Percentiles rank a stretch among this genome's conserved stretches.
These are phyloP conservation scores for Drosophila gaucha DNA, from an alignment of 2,888 invertebrate genomes.

Conservation along the genomic window DNA sequence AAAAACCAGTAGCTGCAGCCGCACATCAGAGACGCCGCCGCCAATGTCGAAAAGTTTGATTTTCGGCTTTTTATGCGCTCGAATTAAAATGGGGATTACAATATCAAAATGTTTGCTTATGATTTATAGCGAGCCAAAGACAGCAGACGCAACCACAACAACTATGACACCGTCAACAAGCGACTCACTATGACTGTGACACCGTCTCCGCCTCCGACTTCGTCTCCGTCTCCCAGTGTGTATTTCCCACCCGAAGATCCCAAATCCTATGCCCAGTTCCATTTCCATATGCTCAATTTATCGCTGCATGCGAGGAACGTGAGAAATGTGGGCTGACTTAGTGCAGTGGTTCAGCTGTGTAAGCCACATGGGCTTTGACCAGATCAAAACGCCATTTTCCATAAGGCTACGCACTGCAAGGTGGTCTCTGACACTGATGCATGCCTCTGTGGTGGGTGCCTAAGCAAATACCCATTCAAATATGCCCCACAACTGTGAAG, in stretches of 20 bases:
- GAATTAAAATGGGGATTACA: conserved; percentile 82
- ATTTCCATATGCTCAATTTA: conserved; percentile 51
- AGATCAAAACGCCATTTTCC: conserved; percentile 72
- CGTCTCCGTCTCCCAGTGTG: conserved; percentile 6
- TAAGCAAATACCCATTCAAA: conserved; percentile 13
- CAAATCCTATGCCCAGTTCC: conserved; percentile 13
- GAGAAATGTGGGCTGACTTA: conserved; percentile 76
- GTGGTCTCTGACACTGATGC: conserved; percentile 59
- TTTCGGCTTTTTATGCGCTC: conserved; percentile 81
- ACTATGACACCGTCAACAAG: conserved; percentile 1
- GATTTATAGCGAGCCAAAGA: conserved; percentile 77
- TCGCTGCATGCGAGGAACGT: conserved; percentile 59
- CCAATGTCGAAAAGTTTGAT: conserved; percentile 82
- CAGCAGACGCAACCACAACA: conserved; percentile 29
- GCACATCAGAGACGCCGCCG: conserved; percentile 76
- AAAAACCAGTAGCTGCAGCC: conserved; percentile 64
- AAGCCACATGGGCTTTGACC: conserved; percentile 62
- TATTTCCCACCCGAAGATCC: conserved; percentile 29
- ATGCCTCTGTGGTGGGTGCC: conserved; percentile 17
- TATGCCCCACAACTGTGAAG: conserved; percentile 23
- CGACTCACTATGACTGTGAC: conserved; percentile 15
- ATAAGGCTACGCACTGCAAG: conserved; percentile 32
- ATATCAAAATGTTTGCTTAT: conserved; percentile 82
- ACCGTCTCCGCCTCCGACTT: conserved; percentile 3
- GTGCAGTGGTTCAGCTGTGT: conserved; percentile 75